Evolutionary conservation across 2,888 invertebrate species (phyloP).

Genomic region (Psylliodes chrysocephalus): DNA sequence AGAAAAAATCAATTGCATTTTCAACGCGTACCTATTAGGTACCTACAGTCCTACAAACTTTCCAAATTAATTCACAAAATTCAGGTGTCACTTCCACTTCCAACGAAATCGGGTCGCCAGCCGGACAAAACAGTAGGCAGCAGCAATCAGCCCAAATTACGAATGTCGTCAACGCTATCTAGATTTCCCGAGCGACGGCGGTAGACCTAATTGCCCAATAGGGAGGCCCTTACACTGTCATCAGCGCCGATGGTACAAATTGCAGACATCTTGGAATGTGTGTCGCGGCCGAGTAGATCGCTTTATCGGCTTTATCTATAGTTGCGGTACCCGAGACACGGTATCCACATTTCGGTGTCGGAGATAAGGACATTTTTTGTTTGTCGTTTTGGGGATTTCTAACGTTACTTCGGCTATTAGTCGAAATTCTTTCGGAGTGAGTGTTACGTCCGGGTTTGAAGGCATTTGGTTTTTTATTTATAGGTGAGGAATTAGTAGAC

Average conservation of each 20-base stretch:
- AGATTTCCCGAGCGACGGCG: slow-evolving; percentile 25
- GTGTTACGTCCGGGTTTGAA: slow-evolving; percentile 21
- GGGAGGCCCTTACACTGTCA: slow-evolving; percentile 45
- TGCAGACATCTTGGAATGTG: slow-evolving; percentile 54
- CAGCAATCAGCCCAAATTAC: not conserved
- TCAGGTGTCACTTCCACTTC: not conserved
- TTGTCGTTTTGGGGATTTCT: slow-evolving; percentile 24
- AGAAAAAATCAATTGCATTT: too few species aligned
- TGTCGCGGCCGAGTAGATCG: slow-evolving; percentile 46
- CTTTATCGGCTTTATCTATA: slow-evolving; percentile 51
- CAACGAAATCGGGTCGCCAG: not conserved
- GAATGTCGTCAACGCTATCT: slow-evolving; percentile 13
- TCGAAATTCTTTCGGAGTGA: slow-evolving; percentile 17
- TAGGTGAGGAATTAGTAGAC: too few species aligned
- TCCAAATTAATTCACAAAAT: too few species aligned
- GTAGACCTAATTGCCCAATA: slow-evolving; percentile 48
- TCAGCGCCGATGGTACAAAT: slow-evolving; percentile 50
- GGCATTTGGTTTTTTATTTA: not conserved
- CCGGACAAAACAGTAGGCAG: slow-evolving; percentile 1
- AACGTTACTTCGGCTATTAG: slow-evolving; percentile 16
- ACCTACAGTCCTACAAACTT: too few species aligned
- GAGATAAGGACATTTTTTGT: slow-evolving; percentile 36
- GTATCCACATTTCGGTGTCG: slow-evolving; percentile 50
- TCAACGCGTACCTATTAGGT: too few species aligned
- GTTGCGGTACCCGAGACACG: slow-evolving; percentile 48